Percentiles rank a stretch among this genome's conserved stretches.
Evolutionary conservation across 2,113 vertebrate species (phyloP).

Genomic region (Grallaria varia): DNA sequence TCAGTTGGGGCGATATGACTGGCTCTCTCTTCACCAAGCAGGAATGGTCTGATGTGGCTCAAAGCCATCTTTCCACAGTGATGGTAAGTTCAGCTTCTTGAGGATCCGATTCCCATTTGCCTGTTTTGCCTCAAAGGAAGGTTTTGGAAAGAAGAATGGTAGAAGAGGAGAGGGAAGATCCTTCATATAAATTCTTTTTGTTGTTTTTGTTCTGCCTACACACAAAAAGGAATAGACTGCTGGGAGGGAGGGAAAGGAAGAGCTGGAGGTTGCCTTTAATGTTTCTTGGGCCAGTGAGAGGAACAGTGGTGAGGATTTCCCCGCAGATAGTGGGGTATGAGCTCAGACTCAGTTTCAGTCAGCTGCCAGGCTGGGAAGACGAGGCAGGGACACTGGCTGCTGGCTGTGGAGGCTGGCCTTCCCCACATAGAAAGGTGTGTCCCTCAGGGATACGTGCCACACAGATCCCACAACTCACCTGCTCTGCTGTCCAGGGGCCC

Average conservation of each 20-base stretch:
- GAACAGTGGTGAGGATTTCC: neutral
- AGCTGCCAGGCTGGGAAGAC: neutral
- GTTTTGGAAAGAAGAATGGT: neutral
- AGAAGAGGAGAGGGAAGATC: neutral
- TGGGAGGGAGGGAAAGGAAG: neutral
- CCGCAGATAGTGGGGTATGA: neutral
- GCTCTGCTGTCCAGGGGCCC: neutral
- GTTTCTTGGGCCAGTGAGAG: neutral
- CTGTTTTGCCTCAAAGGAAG: neutral
- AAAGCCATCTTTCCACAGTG: neutral
- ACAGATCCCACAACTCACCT: neutral
- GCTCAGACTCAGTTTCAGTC: neutral
- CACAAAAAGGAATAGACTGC: neutral
- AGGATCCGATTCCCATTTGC: neutral
- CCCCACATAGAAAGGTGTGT: neutral
- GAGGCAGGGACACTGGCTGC: neutral
- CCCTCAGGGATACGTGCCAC: rapidly evolving
- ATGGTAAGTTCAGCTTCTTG: neutral
- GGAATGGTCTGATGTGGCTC: slow-evolving; percentile 34
- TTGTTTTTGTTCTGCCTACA: neutral
- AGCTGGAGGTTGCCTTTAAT: neutral
- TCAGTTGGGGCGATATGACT: slow-evolving; percentile 39
- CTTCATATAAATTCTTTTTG: neutral
- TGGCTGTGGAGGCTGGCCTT: neutral
- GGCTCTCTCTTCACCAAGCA: slow-evolving; percentile 56